Percentiles rank a stretch among this genome's conserved stretches.
Conservation (phyloP, 2,888 invertebrate genomes). For the Ctena decussata region DNA sequence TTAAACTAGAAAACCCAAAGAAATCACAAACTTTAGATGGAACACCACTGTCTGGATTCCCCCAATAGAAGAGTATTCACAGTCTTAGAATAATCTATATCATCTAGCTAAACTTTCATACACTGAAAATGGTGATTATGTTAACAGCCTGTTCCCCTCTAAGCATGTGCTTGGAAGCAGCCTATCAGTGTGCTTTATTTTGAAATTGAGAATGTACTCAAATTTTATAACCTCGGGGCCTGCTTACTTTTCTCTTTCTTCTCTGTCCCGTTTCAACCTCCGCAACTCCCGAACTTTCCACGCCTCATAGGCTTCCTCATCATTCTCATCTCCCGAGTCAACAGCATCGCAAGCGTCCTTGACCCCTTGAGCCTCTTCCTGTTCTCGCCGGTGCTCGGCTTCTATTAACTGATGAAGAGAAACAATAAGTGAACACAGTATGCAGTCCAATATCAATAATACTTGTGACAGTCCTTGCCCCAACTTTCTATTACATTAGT, state of each 20-base stretch:
- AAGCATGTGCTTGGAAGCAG: no score
- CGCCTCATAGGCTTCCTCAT: constrained; percentile 96
- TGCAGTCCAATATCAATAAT: neutral
- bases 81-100: neutral
- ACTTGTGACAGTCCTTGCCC: no score
- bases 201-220: no score
- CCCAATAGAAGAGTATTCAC: neutral
- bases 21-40: no score
- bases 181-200: no score
- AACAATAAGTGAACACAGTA: neutral
- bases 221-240: no score
- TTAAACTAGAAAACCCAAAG: no score
- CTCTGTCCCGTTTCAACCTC: constrained; percentile 97
- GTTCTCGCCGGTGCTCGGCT: constrained; percentile 96
- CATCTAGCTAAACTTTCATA: no score
- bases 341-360: constrained; percentile 84
- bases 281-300: constrained; percentile 99
- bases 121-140: no score
- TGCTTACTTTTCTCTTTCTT: constrained; percentile 96
- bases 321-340: constrained; percentile 93
- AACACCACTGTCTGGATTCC: no score
- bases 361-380: constrained; percentile 90
- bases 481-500: no score
- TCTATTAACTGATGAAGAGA: constrained; percentile 91
- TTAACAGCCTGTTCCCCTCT: no score